Base-by-base conservation (phyloP, 2,797 vertebrate species). In the Pseudomugil gertrudae region DNA sequence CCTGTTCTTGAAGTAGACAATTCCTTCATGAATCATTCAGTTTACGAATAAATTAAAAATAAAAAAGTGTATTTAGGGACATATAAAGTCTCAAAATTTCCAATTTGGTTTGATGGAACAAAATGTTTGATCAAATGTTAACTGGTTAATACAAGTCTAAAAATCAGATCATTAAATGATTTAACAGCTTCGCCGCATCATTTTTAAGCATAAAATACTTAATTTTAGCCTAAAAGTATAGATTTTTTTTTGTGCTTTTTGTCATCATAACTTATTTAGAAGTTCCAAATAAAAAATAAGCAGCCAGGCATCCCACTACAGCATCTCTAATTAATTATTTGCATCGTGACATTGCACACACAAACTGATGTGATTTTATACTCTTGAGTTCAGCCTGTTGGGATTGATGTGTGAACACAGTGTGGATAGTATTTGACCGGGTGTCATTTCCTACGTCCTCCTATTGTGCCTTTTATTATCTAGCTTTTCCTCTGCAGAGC, bases 401-500 rank as follows among this genome's bases (percentile, higher is more conserved):
- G 55, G 40, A 48, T 54, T 36, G 0, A 0, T 0, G 0, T 56
- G 10, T 66, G 38, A 78, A 66, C 33, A 32, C 38, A 55, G 19
- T 6, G 1, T 30, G 2, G 7, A 54, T 52, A 13, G 54, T 1
- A 1, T 60, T 72, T 61, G 57, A 74, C 23, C 9, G 10, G n/a
- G 13, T 67, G 67, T 76, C 70, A n/a, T 61, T 73, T 47, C 45
- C 47, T 61, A 62, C 61, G 55, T 57, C 23, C 59, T n/a, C 62
- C 32, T 65, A 56, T 55, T 29, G 50, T 30, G 33, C 60, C 59
- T 61, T 68, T 76, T 76, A 61, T 74, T 60, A 63, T 65, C 45
- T 73, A 83, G 72, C 70, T 78, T 68, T 66, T 26, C 43, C 55
- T 19, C 29, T 76, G 43, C 57, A 30, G 55, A 73, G 62, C 32